Base-by-base conservation (phyloP, 23 tunicate genomes). In the Aplidium turbinatum region DNA sequence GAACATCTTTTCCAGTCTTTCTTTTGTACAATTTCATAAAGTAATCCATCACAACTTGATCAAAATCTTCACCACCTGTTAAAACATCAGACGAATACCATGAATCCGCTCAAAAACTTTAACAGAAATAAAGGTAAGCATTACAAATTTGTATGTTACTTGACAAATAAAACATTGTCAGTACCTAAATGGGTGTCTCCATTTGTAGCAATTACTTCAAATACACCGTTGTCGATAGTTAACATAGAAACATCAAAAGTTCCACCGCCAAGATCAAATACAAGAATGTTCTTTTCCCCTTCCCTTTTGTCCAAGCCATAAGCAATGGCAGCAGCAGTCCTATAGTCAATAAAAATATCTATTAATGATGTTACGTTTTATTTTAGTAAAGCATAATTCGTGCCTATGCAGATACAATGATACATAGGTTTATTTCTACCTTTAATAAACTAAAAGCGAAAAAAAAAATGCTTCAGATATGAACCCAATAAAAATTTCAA, bases 241-340 rank as follows among this genome's bases (percentile, higher is more conserved):
- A 93, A 78, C 72, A 93, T 32, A 4, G 98, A 93, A 28, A 93
- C 98, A 76, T 93, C 98, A 57, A 93, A 93, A 76, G 98, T 93
- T 2, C 98, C 98, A 57, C 98, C 98, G 35, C 98, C 98, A 65
- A 93, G 68, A 81, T 93, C 98, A 53, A 93, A 93, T n/a, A 93
- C 98, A 54, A 93, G 83, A 63, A 93, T 85, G 70, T 93, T 93
- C 61, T 93, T 93, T 70, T 93, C 98, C 7, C 98, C 98, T 47
- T 93, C 93, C 25, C 62, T 86, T 35, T 85, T 90, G 80, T 90
- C 97, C 52, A 90, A 52, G 23, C 97, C 97, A 56, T 90, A 90
- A 35, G 97, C 97, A 56, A 90, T 90, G 35, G 97, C 97, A 38
- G 97, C 97, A 11, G 97, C 97, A 77, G 97, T 90, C 23, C 97